Conservation (phyloP, 1,140 invertebrate genomes). For the Drosophila sproati region DNA sequence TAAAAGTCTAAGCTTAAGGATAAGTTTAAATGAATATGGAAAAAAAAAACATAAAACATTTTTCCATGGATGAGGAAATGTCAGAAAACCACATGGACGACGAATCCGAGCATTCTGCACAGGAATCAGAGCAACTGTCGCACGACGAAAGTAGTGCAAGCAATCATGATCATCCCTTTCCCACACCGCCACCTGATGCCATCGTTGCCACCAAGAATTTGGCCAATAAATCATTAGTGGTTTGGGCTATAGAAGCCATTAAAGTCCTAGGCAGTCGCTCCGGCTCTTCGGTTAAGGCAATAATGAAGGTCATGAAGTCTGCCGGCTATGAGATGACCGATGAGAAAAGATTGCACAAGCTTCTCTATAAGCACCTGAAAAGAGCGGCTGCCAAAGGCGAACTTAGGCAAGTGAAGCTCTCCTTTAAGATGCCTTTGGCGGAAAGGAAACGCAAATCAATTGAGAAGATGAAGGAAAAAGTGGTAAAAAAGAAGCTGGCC, state of each 20-base stretch:
- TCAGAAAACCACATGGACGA: background rate
- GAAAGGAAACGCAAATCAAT: constrained; percentile 15
- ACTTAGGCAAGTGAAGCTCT: constrained; percentile 46
- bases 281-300: constrained; percentile 52
- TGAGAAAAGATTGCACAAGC: background rate
- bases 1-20: background rate
- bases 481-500: constrained; percentile 7
- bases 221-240: background rate
- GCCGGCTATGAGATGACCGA: constrained; percentile 30
- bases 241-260: constrained; percentile 28
- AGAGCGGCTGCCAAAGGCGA: constrained; percentile 18
- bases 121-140: background rate
- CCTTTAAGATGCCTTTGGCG: constrained; percentile 51
- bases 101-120: background rate
- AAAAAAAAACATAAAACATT: constrained; percentile 4
- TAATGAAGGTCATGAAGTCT: constrained; percentile 38
- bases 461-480: constrained; percentile 44
- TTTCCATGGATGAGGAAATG: background rate
- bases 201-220: background rate
- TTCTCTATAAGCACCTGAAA: constrained; percentile 32
- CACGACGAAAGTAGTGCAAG: background rate
- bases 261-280: constrained; percentile 6
- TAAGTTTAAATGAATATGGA: background rate
- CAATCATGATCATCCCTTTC: constrained; percentile 20
- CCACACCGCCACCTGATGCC: constrained; percentile 55